Evolutionary conservation across 2,888 invertebrate species (phyloP), one percentile per base, ranked within the genome.

Genomic region (Agrenia bidenticulata): DNA sequence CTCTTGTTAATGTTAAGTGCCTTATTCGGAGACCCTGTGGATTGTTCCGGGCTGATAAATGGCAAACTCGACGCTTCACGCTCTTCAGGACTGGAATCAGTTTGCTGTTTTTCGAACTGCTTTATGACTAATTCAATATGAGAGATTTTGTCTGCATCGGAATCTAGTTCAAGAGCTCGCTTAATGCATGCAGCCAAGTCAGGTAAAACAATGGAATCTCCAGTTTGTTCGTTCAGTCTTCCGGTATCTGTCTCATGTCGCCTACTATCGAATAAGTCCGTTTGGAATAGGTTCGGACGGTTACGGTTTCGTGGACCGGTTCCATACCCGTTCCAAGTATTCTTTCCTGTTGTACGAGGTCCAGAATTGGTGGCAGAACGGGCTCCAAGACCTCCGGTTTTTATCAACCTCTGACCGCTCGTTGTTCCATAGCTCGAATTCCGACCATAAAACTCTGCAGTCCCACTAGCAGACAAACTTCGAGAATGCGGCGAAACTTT

Each of bases 121-220:
- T 74, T 73, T 26, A 76, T 69, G n/a, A 73, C 76, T 41, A 70
- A 32, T 51, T 74, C 76, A 62, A 76, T 76, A 64, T 74, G 76
- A 53, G 76, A 73, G 41, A 76, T 76, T 63, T 74, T 76, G 54
- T 74, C 76, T 21, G 73, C 70, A 50, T 76, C 74, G 11, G 73
- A 73, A 21, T 71, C 70, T 15, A 73, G 57, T 54, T 76, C 74
- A 39, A 76, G 56, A 37, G 74, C 76, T 57, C 69, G 69, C 61
- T 70, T 70, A 19, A 76, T 74, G 64, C 74, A 73, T 11, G 64
- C 62, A 13, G 76, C 76, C 24, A 76, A 61, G 63, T 73, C 73
- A 7, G 70, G 68, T 41, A 66, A 56, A 4, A 62, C 53, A 21
- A 61, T 64, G 42, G 19, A 23, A 41, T 19, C 27, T 19, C 51